phyloP scores from a whole-genome alignment of 2,888 invertebrate genomes.

The Euzophera pinguis region DNA sequence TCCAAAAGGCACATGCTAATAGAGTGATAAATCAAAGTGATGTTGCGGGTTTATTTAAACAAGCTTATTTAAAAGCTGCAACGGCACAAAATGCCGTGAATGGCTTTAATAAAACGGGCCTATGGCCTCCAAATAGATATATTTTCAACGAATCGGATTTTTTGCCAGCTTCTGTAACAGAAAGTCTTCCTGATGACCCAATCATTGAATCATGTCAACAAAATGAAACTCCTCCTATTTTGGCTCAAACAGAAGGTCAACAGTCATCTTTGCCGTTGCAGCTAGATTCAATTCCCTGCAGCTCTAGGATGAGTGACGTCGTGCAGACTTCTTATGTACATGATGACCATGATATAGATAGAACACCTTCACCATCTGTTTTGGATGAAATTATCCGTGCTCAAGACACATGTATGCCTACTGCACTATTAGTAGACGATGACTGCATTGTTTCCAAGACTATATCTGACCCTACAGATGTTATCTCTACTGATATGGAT shows the following conservation, averaged over 20 bases:
- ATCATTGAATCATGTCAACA: too few relatives aligned
- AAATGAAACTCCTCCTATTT: too few relatives aligned
- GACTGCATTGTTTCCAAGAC: too few relatives aligned
- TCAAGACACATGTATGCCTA: too few relatives aligned
- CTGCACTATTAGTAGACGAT: too few relatives aligned
- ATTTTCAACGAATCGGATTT: constrained; percentile 6
- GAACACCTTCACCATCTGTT: neutral
- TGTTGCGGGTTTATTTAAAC: neutral
- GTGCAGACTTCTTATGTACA: neutral
- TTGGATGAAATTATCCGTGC: neutral
- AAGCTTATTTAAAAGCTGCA: neutral
- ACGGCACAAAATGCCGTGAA: constrained; percentile 1
- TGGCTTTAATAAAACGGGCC: constrained; percentile 4
- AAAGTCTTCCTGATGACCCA: neutral
- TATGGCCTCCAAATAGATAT: neutral
- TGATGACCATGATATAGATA: neutral
- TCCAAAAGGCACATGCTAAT: neutral
- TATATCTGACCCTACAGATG: neutral
- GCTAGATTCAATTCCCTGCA: too few relatives aligned
- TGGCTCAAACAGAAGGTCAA: too few relatives aligned
- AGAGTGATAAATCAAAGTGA: neutral
- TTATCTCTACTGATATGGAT: too few relatives aligned
- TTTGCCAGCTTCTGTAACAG: neutral
- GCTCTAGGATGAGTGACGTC: too few relatives aligned
- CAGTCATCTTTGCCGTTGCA: too few relatives aligned